Evolutionary conservation across 1,140 invertebrate species (phyloP).

Genomic region (Sycophila sp.): DNA sequence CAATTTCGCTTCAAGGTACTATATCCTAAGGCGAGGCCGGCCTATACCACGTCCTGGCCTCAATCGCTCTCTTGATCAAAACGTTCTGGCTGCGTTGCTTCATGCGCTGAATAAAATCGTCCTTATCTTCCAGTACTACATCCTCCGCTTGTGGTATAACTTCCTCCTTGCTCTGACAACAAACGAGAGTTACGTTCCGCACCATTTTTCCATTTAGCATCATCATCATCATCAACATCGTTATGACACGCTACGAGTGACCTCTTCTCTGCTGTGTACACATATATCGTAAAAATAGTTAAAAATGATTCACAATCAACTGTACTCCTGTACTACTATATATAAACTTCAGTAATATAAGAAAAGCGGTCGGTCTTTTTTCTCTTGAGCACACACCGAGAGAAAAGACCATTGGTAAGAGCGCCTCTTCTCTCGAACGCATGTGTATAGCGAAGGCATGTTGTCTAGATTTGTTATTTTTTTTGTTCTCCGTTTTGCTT

Average conservation of each 20-base stretch:
- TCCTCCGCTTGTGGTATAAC: slow-evolving; percentile 40
- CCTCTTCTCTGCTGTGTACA: slow-evolving; percentile 41
- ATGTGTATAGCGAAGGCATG: no score
- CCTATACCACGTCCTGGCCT: slow-evolving; percentile 58
- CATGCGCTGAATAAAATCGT: slow-evolving; percentile 61
- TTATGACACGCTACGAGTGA: slow-evolving; percentile 27
- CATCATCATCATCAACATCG: slow-evolving; percentile 32
- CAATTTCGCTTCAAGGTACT: no score
- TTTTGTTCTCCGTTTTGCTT: no score
- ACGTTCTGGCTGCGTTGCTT: slow-evolving; percentile 61
- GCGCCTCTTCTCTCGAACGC: no score
- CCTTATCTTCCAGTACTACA: slow-evolving; percentile 55
- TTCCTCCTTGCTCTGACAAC: slow-evolving; percentile 56
- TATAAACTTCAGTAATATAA: no score
- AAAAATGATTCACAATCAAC: no score
- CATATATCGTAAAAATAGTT: slow-evolving; percentile 15
- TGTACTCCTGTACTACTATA: no score
- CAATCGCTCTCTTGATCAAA: slow-evolving; percentile 59
- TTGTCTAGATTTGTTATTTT: no score
- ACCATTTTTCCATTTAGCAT: slow-evolving; percentile 44
- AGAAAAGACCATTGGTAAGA: no score
- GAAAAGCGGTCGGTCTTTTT: no score
- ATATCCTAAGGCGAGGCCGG: slow-evolving; percentile 24
- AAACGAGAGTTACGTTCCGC: slow-evolving; percentile 54
- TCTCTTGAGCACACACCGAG: no score